Evolutionary conservation across 2,797 vertebrate genomes (phyloP).

Genomic region (Odontamblyopus rebecca): DNA sequence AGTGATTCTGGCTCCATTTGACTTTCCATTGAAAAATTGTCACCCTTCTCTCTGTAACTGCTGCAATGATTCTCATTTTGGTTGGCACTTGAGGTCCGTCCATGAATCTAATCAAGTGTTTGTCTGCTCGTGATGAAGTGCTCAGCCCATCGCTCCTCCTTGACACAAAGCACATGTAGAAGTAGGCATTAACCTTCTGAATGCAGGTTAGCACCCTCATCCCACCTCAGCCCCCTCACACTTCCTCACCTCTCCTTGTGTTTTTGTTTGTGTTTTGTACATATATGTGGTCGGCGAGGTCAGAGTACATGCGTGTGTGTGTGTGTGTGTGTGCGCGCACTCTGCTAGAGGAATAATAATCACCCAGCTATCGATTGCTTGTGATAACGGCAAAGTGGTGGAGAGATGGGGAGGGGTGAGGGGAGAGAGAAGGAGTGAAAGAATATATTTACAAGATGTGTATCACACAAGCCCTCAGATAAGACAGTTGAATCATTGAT

Average conservation of each 20-base stretch:
- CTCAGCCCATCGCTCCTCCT: conserved; percentile 41
- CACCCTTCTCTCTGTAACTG: too few species aligned
- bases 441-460: conserved; percentile 60
- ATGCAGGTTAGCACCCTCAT: conserved; percentile 43
- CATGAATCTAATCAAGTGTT: conserved; percentile 27
- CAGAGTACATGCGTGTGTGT: conserved; percentile 45
- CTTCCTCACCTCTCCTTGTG: conserved; percentile 32
- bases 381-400: conserved; percentile 65
- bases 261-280: conserved; percentile 31
- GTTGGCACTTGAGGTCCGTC: conserved; percentile 18
- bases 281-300: conserved; percentile 56
- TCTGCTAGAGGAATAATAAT: conserved; percentile 73
- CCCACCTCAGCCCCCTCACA: conserved; percentile 30
- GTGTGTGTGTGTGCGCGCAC: conserved; percentile 56
- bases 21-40: too few species aligned
- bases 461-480: conserved; percentile 51
- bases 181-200: conserved; percentile 61
- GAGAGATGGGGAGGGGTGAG: conserved; percentile 52
- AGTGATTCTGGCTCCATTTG: too few species aligned
- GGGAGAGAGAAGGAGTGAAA: conserved; percentile 29
- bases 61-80: too few species aligned
- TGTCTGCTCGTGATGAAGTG: conserved; percentile 41
- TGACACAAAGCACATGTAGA: conserved; percentile 53
- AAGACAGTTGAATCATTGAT: conserved; percentile 62
- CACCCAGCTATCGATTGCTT: conserved; percentile 67